Evolutionary conservation across 2,888 invertebrate species (phyloP), one percentile per base, ranked within the genome.

Genomic region (Anoplius nigerrimus): DNA sequence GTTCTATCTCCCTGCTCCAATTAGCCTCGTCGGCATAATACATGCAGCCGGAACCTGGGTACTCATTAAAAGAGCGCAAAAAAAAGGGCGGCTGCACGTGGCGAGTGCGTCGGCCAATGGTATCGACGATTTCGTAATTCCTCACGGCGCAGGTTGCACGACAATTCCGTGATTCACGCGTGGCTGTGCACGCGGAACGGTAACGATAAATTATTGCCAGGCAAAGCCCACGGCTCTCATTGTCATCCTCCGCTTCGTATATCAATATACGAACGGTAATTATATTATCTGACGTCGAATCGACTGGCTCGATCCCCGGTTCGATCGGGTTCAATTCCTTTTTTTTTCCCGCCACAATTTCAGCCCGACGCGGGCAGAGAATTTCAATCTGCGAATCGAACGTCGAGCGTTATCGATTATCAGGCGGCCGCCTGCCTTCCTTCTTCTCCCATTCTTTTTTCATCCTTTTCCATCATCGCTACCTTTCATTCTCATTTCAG

Each of bases 131-230:
- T 77, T 73, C 78, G 75, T 75, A 72, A 80, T 62, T 70, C 53
- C 71, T 68, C 51, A 18, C 59, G 46, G 62, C 62, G 62, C 66
- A 51, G 48, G 61, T 71, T 68, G 68, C 67, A 69, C 71, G 73
- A 79, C 80, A 80, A 80, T 80, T 80, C 71, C 64, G 67, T 78
- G 77, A 78, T 79, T 78, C 80, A 79, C 71, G 72, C 68, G 56
- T 69, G 71, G 45, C 64, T 69, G 69, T 71, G 78, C 69, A 76
- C 66, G 71, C 70, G 71, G 69, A 79, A 79, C 79, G 63, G 43
- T 64, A 42, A 62, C 54, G 48, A 73, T 74, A 74, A 79, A 74
- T 74, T 71, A 74, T 66, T 46, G 58, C 55, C 27, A 43, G 16
- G 16, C 27, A 34, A 34, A 34, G 34, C 22, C 18, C 53, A 34